Evolutionary conservation across 1,140 invertebrate genomes (phyloP).

Genomic region (Paraescarpia echinospica): DNA sequence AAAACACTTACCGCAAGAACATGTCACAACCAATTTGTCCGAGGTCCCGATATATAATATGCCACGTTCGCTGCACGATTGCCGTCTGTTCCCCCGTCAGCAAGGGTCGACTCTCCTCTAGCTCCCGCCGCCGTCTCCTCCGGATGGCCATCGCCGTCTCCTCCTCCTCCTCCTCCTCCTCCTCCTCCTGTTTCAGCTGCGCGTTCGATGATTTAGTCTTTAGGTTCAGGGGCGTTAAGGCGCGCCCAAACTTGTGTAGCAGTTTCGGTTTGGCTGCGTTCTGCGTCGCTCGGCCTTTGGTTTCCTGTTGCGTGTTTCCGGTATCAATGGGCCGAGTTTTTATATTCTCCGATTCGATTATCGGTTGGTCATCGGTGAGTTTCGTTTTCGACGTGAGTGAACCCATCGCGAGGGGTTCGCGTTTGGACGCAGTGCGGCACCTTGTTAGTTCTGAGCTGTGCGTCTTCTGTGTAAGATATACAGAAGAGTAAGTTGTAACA

Average conservation of each 20-base stretch:
- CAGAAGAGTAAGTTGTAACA: not conserved
- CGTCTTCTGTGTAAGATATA: not conserved
- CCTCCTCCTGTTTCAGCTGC: not conserved
- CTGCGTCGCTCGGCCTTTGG: not conserved
- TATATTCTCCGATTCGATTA: no score
- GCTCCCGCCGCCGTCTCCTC: not conserved
- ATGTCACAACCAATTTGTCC: not conserved
- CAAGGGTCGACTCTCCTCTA: not conserved
- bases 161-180: no score
- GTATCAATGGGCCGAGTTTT: no score
- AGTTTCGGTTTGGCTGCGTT: not conserved
- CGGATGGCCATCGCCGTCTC: not conserved
- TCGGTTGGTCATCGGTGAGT: not conserved
- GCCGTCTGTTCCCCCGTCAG: not conserved
- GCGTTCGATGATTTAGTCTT: not conserved
- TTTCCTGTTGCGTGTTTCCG: not conserved
- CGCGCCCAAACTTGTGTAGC: not conserved
- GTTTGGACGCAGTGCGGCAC: not conserved
- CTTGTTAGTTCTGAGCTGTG: no score
- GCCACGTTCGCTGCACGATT: not conserved
- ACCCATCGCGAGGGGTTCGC: not conserved
- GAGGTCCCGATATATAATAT: not conserved
- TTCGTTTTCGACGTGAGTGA: not conserved
- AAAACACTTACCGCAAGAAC: not conserved
- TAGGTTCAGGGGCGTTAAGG: not conserved